phyloP scores from a whole-genome alignment of 2,113 vertebrate genomes.

The Heterochromis multidens region DNA sequence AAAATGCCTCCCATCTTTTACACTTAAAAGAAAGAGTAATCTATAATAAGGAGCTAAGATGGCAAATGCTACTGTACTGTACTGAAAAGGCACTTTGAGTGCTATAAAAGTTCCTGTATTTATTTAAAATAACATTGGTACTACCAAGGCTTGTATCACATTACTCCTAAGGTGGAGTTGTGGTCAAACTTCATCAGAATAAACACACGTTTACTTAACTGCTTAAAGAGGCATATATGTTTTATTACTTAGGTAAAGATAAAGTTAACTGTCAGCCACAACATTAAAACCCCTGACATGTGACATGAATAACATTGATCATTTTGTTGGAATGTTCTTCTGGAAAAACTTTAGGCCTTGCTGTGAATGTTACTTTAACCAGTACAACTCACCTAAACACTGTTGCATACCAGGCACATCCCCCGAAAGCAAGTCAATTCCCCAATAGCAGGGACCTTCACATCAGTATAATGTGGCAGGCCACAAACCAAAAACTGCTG shows the following conservation, averaged over 20 bases:
- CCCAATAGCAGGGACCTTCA: background rate
- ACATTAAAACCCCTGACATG: no score
- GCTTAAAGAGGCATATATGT: no score
- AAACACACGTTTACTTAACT: background rate
- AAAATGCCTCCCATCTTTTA: background rate
- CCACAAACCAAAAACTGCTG: background rate
- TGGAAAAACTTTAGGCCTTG: no score
- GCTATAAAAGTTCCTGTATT: background rate
- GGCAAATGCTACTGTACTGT: background rate
- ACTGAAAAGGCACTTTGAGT: background rate
- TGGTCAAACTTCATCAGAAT: background rate
- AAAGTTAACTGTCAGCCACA: no score
- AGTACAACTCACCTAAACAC: background rate
- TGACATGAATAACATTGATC: no score
- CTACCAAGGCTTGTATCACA: background rate
- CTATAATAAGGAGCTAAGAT: background rate
- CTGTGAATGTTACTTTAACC: background rate
- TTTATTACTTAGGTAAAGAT: no score
- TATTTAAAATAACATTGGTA: background rate
- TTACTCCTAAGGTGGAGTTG: background rate
- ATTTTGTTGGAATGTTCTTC: no score
- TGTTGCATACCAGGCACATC: rapidly evolving
- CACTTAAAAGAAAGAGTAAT: background rate
- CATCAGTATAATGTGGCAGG: background rate
- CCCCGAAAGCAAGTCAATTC: background rate